A percentile compares a stretch with the other conserved stretches of the same genome.
phyloP scores from a whole-genome alignment of 1,140 invertebrate genomes.

The Cherax destructor region DNA sequence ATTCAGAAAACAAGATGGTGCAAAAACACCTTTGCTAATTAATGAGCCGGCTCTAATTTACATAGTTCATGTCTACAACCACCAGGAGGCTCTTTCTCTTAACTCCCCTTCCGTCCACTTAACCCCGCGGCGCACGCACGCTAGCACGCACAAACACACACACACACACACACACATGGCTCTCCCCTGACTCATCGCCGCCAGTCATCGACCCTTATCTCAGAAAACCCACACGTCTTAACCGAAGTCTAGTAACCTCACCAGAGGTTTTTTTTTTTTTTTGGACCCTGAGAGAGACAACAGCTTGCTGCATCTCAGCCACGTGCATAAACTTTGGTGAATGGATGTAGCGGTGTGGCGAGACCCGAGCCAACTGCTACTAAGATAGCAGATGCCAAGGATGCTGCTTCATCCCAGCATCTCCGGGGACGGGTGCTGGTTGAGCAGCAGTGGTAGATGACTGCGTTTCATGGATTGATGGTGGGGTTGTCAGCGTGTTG shows the following conservation, averaged over 20 bases:
- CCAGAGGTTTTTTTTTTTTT: neutral
- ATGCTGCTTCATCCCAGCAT: neutral
- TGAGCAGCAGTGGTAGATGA: neutral
- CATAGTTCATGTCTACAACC: constrained; percentile 21
- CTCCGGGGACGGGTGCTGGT: neutral
- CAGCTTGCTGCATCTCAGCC: neutral
- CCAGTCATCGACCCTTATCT: constrained; percentile 7
- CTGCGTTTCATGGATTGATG: neutral
- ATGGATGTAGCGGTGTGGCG: constrained; percentile 1
- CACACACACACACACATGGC: neutral
- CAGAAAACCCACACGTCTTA: constrained; percentile 11
- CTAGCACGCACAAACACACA: too few relatives aligned
- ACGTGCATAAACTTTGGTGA: constrained; percentile 32
- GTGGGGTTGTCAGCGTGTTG: neutral
- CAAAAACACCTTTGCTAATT: constrained; percentile 28
- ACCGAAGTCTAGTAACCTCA: constrained; percentile 13
- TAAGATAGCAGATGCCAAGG: neutral
- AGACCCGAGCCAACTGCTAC: neutral
- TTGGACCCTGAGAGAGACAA: constrained; percentile 1
- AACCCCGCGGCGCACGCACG: too few relatives aligned
- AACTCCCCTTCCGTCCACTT: too few relatives aligned
- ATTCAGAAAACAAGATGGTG: constrained; percentile 2
- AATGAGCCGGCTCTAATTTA: constrained; percentile 22
- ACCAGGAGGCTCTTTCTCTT: neutral
- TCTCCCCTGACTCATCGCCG: neutral